These are phyloP conservation scores for Drosophila mojavensis DNA, from an alignment of 1,140 invertebrate species.

Conservation along the genomic window DNA sequence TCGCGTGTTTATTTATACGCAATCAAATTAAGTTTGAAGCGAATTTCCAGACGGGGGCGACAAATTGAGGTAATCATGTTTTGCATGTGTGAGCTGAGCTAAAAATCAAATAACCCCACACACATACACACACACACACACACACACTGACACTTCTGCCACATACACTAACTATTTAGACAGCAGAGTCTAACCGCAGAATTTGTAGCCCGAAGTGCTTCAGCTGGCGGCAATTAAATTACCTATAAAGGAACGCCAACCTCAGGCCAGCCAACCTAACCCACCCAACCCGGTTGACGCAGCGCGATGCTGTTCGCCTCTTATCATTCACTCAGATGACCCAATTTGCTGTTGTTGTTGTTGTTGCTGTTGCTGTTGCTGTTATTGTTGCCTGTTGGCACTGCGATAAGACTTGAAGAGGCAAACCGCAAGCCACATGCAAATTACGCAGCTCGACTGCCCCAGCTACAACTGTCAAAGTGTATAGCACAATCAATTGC, in stretches of 20 bases:
- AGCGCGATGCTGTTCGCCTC: conserved; percentile 11
- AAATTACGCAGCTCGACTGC: conserved; percentile 17
- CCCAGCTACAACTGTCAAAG: conserved; percentile 20
- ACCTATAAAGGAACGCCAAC: conserved; percentile 14
- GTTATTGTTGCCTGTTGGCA: conserved; percentile 29
- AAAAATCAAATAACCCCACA: conserved; percentile 53
- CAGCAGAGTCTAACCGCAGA: conserved; percentile 28
- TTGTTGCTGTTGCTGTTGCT: conserved; percentile 18
- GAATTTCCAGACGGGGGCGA: conserved; percentile 64
- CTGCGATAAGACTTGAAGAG: conserved; percentile 61
- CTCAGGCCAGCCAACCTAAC: not conserved
- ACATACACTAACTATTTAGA: conserved; percentile 35
- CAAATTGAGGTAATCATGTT: conserved; percentile 74
- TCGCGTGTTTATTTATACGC: conserved; percentile 77
- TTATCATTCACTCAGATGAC: conserved; percentile 61
- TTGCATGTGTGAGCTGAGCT: conserved; percentile 49
- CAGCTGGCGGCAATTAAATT: conserved; percentile 36
- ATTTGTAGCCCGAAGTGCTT: conserved; percentile 19
- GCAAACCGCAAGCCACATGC: conserved; percentile 25
- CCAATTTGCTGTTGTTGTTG: conserved; percentile 50
- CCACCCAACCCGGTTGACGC: not conserved
- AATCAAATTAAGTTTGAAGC: conserved; percentile 78
- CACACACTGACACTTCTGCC: not conserved
- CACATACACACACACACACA: conserved; percentile 20
- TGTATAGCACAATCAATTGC: conserved; percentile 42